Evolutionary conservation across 2,888 invertebrate species (phyloP).

Genomic region (Matsumyia berberina): DNA sequence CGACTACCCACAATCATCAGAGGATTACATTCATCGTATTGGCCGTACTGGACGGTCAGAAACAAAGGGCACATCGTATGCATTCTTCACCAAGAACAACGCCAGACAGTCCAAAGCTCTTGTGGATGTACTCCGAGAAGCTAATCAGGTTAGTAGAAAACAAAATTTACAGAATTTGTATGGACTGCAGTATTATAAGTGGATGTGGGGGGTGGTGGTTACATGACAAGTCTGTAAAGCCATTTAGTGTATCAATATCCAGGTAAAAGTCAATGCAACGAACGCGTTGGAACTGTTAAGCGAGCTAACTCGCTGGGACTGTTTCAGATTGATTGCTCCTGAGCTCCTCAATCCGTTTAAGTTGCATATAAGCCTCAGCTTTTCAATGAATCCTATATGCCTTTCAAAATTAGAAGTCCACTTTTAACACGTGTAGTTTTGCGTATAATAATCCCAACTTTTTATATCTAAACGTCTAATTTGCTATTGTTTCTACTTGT

Average conservation of each 20-base stretch:
- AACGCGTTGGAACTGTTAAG: no score
- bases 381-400: no score
- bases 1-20: slow-evolving; percentile 97
- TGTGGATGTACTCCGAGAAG: slow-evolving; percentile 94
- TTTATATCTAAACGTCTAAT: not conserved
- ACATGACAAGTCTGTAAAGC: not conserved
- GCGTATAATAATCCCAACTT: not conserved
- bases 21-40: slow-evolving; percentile 98
- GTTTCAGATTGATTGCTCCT: no score
- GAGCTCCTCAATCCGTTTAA: no score
- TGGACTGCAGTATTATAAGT: no score
- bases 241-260: no score
- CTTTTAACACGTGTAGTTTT: no score
- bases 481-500: slow-evolving; percentile 24
- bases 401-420: no score
- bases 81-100: slow-evolving; percentile 96
- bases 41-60: slow-evolving; percentile 96
- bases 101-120: slow-evolving; percentile 94
- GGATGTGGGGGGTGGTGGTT: no score
- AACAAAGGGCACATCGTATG: slow-evolving; percentile 95
- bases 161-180: slow-evolving; percentile 26
- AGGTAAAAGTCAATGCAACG: no score
- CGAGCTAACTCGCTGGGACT: no score
- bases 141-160: slow-evolving; percentile 89
- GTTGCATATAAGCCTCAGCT: no score